Percentiles rank a stretch among this genome's conserved stretches.
Evolutionary conservation across 2,797 vertebrate species (phyloP).

Genomic region (Salarias fasciatus): DNA sequence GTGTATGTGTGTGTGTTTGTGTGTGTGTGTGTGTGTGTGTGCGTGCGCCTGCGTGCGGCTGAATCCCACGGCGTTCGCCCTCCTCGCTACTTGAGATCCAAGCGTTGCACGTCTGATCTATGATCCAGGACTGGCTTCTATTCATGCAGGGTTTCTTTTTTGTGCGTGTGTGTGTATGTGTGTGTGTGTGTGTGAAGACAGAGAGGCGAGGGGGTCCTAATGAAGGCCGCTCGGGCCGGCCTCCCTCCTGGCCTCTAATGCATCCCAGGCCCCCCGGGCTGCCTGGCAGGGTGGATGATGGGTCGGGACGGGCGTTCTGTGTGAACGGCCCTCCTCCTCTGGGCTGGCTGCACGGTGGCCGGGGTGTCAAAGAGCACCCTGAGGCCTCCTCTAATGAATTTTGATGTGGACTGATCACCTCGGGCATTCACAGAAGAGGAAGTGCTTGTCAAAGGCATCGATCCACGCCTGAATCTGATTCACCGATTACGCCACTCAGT

Average conservation of each 20-base stretch:
- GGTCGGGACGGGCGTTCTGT: conserved; percentile 19
- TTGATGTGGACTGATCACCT: conserved; percentile 1
- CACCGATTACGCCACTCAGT: not conserved
- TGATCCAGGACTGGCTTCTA: conserved; percentile 77
- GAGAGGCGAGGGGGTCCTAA: conserved; percentile 44
- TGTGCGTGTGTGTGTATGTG: conserved; percentile 41
- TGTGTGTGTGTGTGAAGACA: conserved; percentile 9
- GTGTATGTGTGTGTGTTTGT: too few species aligned
- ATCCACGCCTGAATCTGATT: not conserved
- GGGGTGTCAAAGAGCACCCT: conserved; percentile 25
- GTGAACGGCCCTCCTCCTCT: not conserved
- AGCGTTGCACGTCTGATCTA: conserved; percentile 71
- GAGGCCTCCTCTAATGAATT: conserved; percentile 11
- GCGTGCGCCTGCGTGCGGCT: conserved; percentile 24
- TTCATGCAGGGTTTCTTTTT: conserved; percentile 79
- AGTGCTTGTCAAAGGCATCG: not conserved
- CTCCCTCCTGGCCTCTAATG: conserved; percentile 75
- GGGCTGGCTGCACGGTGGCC: not conserved
- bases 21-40: conserved; percentile 30
- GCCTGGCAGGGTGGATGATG: conserved; percentile 52
- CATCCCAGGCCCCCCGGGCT: conserved; percentile 71
- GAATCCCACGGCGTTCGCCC: conserved; percentile 39
- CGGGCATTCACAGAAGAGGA: not conserved
- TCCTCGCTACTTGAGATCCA: conserved; percentile 42
- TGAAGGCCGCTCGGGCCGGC: conserved; percentile 68